phyloP scores from a whole-genome alignment of 2,888 invertebrate species.

The Nematopogon swammerdamellus region DNA sequence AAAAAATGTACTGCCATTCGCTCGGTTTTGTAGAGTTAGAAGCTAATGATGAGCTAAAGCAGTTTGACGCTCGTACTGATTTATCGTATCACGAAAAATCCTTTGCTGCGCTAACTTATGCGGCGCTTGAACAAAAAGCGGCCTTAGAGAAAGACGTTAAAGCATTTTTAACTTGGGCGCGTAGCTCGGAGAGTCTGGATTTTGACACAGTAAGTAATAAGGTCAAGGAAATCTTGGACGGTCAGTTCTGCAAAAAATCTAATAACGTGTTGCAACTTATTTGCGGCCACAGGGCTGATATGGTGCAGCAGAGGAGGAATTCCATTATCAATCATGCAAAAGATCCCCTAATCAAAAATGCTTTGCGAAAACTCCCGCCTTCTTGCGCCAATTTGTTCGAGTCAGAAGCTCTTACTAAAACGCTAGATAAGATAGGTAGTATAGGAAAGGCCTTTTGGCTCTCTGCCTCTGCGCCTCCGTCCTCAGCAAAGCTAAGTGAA shows the following conservation, averaged over 20 bases:
- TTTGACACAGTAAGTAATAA: too few species aligned
- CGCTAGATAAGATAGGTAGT: neutral
- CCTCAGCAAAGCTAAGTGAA: too few species aligned
- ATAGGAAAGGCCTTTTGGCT: too few species aligned
- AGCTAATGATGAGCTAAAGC: neutral
- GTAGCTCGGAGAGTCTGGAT: too few species aligned
- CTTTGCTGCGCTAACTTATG: too few species aligned
- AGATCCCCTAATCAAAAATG: neutral
- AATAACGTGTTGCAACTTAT: neutral
- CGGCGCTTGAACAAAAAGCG: too few species aligned
- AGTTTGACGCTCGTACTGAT: neutral
- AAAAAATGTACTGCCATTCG: constrained; percentile 1
- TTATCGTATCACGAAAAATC: too few species aligned
- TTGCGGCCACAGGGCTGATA: neutral
- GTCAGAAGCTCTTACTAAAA: neutral
- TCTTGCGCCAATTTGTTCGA: neutral
- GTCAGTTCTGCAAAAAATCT: neutral
- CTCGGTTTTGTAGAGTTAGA: constrained; percentile 1
- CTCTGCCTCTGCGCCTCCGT: too few species aligned
- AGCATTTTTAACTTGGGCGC: too few species aligned
- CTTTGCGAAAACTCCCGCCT: neutral
- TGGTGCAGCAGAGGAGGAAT: constrained; percentile 1
- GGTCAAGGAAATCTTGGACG: neutral
- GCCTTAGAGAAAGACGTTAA: too few species aligned
- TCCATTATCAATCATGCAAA: neutral